Percentiles rank a stretch among this genome's conserved stretches.
Evolutionary conservation across 2,113 vertebrate genomes (phyloP).

Genomic region (Pseudorhombus dupliciocellatus): DNA sequence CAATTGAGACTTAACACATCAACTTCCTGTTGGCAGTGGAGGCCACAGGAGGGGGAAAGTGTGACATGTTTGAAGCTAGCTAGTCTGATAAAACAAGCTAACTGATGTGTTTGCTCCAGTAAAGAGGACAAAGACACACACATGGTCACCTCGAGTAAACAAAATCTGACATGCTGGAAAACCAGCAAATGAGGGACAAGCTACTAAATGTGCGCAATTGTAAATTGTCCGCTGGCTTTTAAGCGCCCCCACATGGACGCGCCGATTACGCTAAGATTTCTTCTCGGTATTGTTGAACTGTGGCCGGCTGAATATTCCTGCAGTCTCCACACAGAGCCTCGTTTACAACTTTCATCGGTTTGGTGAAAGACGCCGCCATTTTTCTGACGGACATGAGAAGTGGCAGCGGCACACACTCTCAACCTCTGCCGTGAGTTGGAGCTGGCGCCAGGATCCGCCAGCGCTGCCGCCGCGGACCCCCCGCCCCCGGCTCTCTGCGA

Average conservation of each 20-base stretch:
- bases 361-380: slow-evolving; percentile 36
- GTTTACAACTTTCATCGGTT: slow-evolving; percentile 46
- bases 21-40: background rate
- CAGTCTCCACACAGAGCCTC: fast-evolving
- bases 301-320: too few relatives aligned
- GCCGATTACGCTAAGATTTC: too few relatives aligned
- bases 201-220: background rate
- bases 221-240: slow-evolving; percentile 19
- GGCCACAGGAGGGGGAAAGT: background rate
- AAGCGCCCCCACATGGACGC: slow-evolving; percentile 33
- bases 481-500: background rate
- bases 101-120: background rate
- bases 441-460: background rate
- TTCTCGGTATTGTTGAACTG: background rate
- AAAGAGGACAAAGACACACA: background rate
- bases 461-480: slow-evolving; percentile 6
- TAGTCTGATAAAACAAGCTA: background rate
- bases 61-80: background rate
- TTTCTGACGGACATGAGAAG: slow-evolving; percentile 44
- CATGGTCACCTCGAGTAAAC: background rate
- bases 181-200: background rate
- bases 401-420: slow-evolving; percentile 31
- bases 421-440: slow-evolving; percentile 18
- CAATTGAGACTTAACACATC: too few relatives aligned
- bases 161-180: background rate